Percentiles rank a stretch among this genome's conserved stretches.
Conservation (phyloP, 2,797 vertebrate genomes). For the Pangasius djambal region DNA sequence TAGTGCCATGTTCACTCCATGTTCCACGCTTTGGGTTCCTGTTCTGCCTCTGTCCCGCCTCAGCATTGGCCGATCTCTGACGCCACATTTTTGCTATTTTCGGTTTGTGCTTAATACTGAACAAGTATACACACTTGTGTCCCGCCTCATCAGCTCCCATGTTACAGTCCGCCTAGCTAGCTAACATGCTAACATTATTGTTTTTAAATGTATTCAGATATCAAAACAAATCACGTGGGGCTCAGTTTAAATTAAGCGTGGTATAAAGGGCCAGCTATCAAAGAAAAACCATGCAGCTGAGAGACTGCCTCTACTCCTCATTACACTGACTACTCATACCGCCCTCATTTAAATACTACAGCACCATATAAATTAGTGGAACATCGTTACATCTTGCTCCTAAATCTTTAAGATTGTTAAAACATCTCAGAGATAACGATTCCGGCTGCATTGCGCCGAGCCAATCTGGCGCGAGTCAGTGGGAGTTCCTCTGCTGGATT, state of each 20-base stretch:
- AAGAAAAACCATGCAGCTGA: background rate
- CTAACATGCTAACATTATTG: background rate
- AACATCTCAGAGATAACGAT: conserved; percentile 19
- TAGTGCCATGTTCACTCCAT: background rate
- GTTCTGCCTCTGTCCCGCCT: no score
- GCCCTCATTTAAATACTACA: conserved; percentile 2
- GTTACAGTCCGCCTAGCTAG: background rate
- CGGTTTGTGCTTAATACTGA: no score
- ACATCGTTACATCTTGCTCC: background rate
- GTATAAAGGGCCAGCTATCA: background rate
- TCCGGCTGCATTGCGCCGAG: background rate
- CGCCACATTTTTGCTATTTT: no score
- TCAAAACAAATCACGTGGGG: background rate
- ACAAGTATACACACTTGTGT: background rate
- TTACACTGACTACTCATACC: conserved; percentile 22
- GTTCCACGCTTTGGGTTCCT: no score
- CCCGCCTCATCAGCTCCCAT: background rate
- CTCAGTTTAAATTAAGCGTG: background rate
- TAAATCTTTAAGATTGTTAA: background rate
- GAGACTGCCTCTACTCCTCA: conserved; percentile 15
- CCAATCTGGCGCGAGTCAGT: background rate
- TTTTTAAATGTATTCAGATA: background rate
- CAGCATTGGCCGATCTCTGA: no score
- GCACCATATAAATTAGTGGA: background rate
- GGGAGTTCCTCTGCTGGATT: background rate